Base-by-base conservation (phyloP, 2,113 vertebrate species). In the Pseudorectes ferrugineus region DNA sequence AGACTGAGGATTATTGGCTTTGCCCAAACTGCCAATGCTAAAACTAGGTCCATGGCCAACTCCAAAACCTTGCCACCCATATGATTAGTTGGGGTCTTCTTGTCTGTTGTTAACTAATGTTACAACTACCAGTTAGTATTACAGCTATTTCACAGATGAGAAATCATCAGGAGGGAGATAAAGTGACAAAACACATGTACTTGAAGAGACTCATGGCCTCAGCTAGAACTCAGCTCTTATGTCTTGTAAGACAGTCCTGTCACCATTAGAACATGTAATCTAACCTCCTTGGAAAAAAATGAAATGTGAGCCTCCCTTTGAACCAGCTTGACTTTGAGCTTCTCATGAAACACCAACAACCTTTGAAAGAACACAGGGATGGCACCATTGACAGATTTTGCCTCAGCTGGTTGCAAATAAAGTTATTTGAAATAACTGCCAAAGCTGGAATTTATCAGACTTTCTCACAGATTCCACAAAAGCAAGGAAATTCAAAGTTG, bases 351-450 rank as follows among this genome's bases (percentile, higher is more conserved):
- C 21, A 3, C 63, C 90, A 78, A 48, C 2, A 72, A 90, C 90
- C 72, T 93, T 81, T 81, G 75, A 93, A 88, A 88, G 85, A 93
- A 80, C 36, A 77, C 0, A 0, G 29, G 61, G 93, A 95, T 70
- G 75, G 65, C 79, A 95, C 72, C 88, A 74, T 51, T 83, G 88
- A 71, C 59, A 88, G 95, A 88, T 88, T 96, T 81, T 86, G 36
- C 75, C 88, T 94, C 72, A 77, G 79, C 36, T 95, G 92, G 88
- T 83, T 90, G 88, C 88, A 96, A 84, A 83, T 84, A 74, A 83
- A 85, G 57, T 90, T 80, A 96, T 96, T 95, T 95, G 48, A 95
- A 96, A 92, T 94, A 96, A 95, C 75, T 93, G 93, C 72, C 85
- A 93, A 88, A 95, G 78, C 51, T 83, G 81, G 88, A 94, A 88